These are phyloP conservation scores for Brachylomia viminalis DNA, from an alignment of 2,888 invertebrate genomes.

Conservation along the genomic window DNA sequence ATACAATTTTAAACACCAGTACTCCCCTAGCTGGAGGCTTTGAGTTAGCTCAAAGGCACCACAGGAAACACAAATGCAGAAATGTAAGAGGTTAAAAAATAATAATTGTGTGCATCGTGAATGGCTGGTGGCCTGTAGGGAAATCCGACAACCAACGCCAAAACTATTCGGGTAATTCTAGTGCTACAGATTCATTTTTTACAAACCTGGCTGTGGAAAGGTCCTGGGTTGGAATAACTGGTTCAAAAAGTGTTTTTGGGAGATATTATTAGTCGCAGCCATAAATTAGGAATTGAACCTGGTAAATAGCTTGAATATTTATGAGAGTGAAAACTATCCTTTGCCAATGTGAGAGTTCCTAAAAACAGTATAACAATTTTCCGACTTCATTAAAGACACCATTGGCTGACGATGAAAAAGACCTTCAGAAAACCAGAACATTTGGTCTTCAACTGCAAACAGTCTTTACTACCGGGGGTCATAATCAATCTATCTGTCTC, in stretches of 20 bases:
- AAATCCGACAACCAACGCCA: constrained; percentile 32
- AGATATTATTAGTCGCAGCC: neutral
- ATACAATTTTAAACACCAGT: constrained; percentile 16
- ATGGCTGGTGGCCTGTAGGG: constrained; percentile 38
- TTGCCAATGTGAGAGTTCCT: too few species aligned
- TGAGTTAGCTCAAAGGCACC: too few species aligned
- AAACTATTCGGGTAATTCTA: constrained; percentile 22
- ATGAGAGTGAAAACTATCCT: neutral
- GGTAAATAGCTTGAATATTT: neutral
- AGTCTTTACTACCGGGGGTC: neutral
- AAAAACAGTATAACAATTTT: neutral
- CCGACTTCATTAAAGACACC: neutral
- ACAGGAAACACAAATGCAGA: constrained; percentile 18
- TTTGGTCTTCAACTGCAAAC: neutral
- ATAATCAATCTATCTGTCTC: neutral
- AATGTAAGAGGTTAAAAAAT: constrained; percentile 48
- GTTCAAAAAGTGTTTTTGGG: neutral
- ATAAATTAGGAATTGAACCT: neutral
- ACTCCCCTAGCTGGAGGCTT: too few species aligned
- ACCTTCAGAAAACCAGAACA: neutral
- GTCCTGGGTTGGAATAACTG: neutral
- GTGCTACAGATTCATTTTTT: constrained; percentile 11
- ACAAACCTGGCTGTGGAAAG: neutral
- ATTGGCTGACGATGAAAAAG: neutral
- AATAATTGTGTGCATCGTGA: constrained; percentile 38